These are phyloP conservation scores for Misgurnus anguillicaudatus DNA, from an alignment of 2,113 vertebrate genomes.

Conservation along the genomic window DNA sequence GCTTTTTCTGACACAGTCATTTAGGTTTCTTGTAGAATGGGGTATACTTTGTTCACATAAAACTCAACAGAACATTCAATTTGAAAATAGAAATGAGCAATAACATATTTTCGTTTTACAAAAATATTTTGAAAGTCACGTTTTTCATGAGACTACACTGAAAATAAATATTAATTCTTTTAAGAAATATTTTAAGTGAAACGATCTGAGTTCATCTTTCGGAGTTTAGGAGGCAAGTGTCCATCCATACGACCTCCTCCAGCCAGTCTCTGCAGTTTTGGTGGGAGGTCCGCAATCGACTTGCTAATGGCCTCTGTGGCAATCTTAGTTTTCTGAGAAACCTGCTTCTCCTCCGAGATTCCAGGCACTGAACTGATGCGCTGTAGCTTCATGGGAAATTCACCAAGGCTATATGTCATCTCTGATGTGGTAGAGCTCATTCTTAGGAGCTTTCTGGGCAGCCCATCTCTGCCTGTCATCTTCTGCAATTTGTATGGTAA, in stretches of 20 bases:
- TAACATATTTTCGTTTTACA: too few relatives aligned
- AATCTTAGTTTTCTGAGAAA: constrained; percentile 85
- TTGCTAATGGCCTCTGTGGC: constrained; percentile 92
- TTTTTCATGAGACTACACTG: too few relatives aligned
- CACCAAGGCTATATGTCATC: constrained; percentile 96
- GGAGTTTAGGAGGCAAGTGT: constrained; percentile 93
- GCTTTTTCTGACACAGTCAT: too few relatives aligned
- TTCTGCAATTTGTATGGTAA: constrained; percentile 96
- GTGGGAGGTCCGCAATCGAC: constrained; percentile 95
- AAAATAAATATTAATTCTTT: too few relatives aligned
- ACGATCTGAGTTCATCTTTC: constrained; percentile 98
- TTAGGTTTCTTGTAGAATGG: too few relatives aligned
- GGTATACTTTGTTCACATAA: too few relatives aligned
- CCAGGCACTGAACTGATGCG: constrained; percentile 98
- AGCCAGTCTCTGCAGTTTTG: constrained; percentile 94
- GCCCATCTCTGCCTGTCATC: constrained; percentile 94
- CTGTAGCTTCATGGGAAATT: constrained; percentile 97
- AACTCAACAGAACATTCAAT: too few relatives aligned
- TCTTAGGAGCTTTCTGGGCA: constrained; percentile 93
- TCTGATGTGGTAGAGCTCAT: constrained; percentile 99
- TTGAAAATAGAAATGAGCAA: too few relatives aligned
- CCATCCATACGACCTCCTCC: constrained; percentile 89
- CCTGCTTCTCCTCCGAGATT: constrained; percentile 91
- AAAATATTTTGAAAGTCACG: too few relatives aligned
- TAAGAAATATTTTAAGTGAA: constrained; percentile 84